phyloP scores from a whole-genome alignment of 2,888 invertebrate genomes.

The Platerodrilus igneus region DNA sequence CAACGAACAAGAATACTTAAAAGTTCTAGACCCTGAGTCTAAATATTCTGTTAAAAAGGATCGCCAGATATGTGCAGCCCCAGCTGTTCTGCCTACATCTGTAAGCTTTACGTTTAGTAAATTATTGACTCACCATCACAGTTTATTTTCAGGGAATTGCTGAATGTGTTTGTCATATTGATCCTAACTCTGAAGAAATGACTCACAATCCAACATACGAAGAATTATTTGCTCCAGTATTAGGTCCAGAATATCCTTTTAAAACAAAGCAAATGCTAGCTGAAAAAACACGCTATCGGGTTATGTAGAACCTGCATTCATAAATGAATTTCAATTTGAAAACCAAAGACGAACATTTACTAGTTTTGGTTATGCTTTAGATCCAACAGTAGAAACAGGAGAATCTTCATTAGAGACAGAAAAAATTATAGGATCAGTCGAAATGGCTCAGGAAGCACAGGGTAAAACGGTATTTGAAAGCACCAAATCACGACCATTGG shows the following conservation, averaged over 20 bases:
- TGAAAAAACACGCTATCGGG: slow-evolving; percentile 86
- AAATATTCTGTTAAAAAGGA: slow-evolving; percentile 56
- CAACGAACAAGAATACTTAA: slow-evolving; percentile 49
- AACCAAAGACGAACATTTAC: slow-evolving; percentile 91
- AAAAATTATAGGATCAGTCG: slow-evolving; percentile 57
- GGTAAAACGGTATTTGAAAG: slow-evolving; percentile 90
- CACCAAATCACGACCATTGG: slow-evolving; percentile 65
- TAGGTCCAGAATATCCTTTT: slow-evolving; percentile 91
- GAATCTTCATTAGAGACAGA: slow-evolving; percentile 49
- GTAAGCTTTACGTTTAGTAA: slow-evolving; percentile 52
- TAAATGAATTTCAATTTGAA: slow-evolving; percentile 96
- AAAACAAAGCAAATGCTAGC: slow-evolving; percentile 86
- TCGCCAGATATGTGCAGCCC: slow-evolving; percentile 74
- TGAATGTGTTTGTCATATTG: slow-evolving; percentile 66
- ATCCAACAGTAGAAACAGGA: slow-evolving; percentile 89
- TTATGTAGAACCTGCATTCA: slow-evolving; percentile 89
- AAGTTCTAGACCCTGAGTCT: slow-evolving; percentile 53
- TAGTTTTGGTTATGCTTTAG: slow-evolving; percentile 92
- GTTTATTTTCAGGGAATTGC: slow-evolving; percentile 69
- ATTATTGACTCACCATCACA: too few species aligned
- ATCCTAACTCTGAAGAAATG: slow-evolving; percentile 77
- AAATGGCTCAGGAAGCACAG: slow-evolving; percentile 66
- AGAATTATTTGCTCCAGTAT: slow-evolving; percentile 85
- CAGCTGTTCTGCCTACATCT: slow-evolving; percentile 77
- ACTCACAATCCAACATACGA: slow-evolving; percentile 90